Evolutionary conservation across 23 tunicate genomes (phyloP).

Genomic region (Trididemnum clinides): DNA sequence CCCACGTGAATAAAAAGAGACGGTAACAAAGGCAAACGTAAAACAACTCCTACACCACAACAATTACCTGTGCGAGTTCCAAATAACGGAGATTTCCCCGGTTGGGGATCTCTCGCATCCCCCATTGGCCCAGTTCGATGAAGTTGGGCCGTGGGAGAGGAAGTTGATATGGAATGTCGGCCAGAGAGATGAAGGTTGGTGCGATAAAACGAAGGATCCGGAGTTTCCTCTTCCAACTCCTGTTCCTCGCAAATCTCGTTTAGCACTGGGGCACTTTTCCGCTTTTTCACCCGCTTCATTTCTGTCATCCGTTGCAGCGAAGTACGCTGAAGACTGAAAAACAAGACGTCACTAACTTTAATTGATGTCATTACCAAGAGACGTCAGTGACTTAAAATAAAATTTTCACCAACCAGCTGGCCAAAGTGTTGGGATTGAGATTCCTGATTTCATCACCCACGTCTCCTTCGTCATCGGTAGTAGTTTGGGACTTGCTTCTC

Average conservation of each 20-base stretch:
- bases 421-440: constrained; percentile 71
- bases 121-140: neutral
- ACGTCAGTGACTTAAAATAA: too few species aligned
- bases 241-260: constrained; percentile 91
- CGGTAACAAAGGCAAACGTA: too few species aligned
- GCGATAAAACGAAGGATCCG: constrained; percentile 4
- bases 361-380: too few species aligned
- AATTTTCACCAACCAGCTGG: constrained; percentile 55
- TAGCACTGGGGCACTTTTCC: constrained; percentile 78
- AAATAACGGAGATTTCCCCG: neutral
- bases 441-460: constrained; percentile 29
- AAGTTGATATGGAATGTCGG: constrained; percentile 48
- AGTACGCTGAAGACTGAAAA: constrained; percentile 69
- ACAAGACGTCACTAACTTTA: too few species aligned
- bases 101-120: neutral
- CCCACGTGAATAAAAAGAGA: too few species aligned
- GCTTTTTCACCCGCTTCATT: constrained; percentile 59
- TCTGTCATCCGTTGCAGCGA: constrained; percentile 54
- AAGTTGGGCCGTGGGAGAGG: constrained; percentile 37
- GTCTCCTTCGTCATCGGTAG: constrained; percentile 88
- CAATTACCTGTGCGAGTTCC: neutral
- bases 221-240: constrained; percentile 43
- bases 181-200: constrained; percentile 11
- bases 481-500: constrained; percentile 78
- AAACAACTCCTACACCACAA: neutral